Conservation (phyloP, 1,140 invertebrate genomes). For the fruit fly (Drosophila melanogaster) region Release_6_plus_ISO1_MT NT_037436.4:19580001-19580500, state of each 20-base stretch:
- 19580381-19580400: slow-evolving; percentile 42
- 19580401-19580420: slow-evolving; percentile 53
- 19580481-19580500: too few species aligned
- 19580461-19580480: slow-evolving; percentile 15
- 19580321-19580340: slow-evolving; percentile 71
- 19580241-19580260: slow-evolving; percentile 37
- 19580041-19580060: slow-evolving; percentile 26
- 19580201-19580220: slow-evolving; percentile 25
- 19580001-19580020: too few species aligned
- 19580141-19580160: slow-evolving; percentile 39
- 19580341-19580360: slow-evolving; percentile 67
- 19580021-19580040: background rate
- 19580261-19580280: slow-evolving; percentile 8
- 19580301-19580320: slow-evolving; percentile 41
- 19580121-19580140: slow-evolving; percentile 39
- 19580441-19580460: slow-evolving; percentile 44
- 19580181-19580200: slow-evolving; percentile 27
- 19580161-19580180: slow-evolving; percentile 10
- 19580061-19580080: slow-evolving; percentile 31
- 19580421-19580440: slow-evolving; percentile 26
- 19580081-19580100: slow-evolving; percentile 33
- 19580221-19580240: slow-evolving; percentile 62
- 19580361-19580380: slow-evolving; percentile 73
- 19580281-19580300: slow-evolving; percentile 22
- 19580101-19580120: slow-evolving; percentile 18